A percentile compares a stretch with the other conserved stretches of the same genome.
Conservation (phyloP, 2,888 invertebrate species). For the Aphrophora alni region DNA sequence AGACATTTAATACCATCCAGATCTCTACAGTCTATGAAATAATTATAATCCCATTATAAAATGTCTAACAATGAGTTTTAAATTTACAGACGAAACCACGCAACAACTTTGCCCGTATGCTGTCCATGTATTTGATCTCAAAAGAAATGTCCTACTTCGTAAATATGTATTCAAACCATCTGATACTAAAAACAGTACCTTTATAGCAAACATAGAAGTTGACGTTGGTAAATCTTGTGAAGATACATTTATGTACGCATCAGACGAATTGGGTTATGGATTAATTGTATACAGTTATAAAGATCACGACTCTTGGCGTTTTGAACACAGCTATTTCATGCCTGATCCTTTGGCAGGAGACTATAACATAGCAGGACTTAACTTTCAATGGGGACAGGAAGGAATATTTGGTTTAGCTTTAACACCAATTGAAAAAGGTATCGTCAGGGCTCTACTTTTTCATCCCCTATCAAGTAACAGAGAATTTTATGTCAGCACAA, state of each 20-base stretch:
- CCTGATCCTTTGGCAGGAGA: slow-evolving; percentile 71
- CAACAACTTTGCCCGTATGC: slow-evolving; percentile 81
- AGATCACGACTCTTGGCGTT: slow-evolving; percentile 79
- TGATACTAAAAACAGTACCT: slow-evolving; percentile 78
- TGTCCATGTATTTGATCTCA: slow-evolving; percentile 77
- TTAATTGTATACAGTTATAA: slow-evolving; percentile 80
- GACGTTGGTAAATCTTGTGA: slow-evolving; percentile 77
- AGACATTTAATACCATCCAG: too few species aligned
- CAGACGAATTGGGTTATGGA: slow-evolving; percentile 83
- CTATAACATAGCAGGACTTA: slow-evolving; percentile 61
- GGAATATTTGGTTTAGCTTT: slow-evolving; percentile 81
- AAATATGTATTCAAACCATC: slow-evolving; percentile 59
- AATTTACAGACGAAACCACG: slow-evolving; percentile 63
- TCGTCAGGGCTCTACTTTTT: slow-evolving; percentile 76
- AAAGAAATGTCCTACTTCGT: slow-evolving; percentile 72
- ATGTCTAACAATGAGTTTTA: slow-evolving; percentile 1
- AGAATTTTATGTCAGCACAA: slow-evolving; percentile 80
- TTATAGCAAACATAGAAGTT: slow-evolving; percentile 83
- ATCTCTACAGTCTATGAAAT: too few species aligned
- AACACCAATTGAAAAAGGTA: slow-evolving; percentile 73
- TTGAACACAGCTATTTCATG: slow-evolving; percentile 78
- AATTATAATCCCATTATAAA: too few species aligned
- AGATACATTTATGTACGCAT: slow-evolving; percentile 79
- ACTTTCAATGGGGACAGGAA: slow-evolving; percentile 86
- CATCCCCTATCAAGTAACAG: slow-evolving; percentile 79